These are phyloP conservation scores for Aleiodes leptofemur DNA, from an alignment of 2,888 invertebrate species.

Conservation along the genomic window DNA sequence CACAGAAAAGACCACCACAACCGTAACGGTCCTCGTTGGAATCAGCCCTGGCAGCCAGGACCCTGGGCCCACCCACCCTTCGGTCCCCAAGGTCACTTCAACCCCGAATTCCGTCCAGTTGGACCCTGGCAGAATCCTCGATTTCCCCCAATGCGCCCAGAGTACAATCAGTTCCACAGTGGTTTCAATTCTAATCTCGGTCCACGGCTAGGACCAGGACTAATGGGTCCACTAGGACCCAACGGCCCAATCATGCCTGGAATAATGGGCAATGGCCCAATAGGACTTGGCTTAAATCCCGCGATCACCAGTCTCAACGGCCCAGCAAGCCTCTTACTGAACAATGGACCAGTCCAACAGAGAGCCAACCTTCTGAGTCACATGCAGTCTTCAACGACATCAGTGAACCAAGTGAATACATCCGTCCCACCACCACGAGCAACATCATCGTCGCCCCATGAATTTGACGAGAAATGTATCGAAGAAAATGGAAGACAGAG, in stretches of 20 bases:
- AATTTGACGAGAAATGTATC: conserved; percentile 44
- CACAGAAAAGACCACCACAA: conserved; percentile 71
- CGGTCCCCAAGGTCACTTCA: conserved; percentile 66
- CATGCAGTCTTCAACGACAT: conserved; percentile 45
- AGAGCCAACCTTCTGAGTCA: conserved; percentile 27
- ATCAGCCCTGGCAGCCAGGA: conserved; percentile 67
- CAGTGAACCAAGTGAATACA: conserved; percentile 49
- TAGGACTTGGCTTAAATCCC: conserved; percentile 62
- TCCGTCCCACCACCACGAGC: conserved; percentile 56
- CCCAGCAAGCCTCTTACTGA: conserved; percentile 62
- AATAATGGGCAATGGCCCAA: conserved; percentile 55
- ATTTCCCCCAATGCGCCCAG: conserved; percentile 70
- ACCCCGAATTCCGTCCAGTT: conserved; percentile 67
- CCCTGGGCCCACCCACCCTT: conserved; percentile 71
- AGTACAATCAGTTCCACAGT: conserved; percentile 67
- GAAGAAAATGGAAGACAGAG: conserved; percentile 52
- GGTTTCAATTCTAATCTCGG: conserved; percentile 67
- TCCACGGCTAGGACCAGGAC: conserved; percentile 60
- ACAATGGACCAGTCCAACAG: conserved; percentile 58
- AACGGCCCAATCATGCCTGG: conserved; percentile 55
- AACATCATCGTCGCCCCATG: conserved; percentile 36
- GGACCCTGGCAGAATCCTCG: conserved; percentile 73
- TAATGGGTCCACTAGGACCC: conserved; percentile 63
- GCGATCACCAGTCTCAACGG: conserved; percentile 61
- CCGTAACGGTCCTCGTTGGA: conserved; percentile 70